Evolutionary conservation across 2,797 vertebrate genomes (phyloP), one percentile per base, ranked within the genome.

Genomic region (Thalassophryne amazonica): DNA sequence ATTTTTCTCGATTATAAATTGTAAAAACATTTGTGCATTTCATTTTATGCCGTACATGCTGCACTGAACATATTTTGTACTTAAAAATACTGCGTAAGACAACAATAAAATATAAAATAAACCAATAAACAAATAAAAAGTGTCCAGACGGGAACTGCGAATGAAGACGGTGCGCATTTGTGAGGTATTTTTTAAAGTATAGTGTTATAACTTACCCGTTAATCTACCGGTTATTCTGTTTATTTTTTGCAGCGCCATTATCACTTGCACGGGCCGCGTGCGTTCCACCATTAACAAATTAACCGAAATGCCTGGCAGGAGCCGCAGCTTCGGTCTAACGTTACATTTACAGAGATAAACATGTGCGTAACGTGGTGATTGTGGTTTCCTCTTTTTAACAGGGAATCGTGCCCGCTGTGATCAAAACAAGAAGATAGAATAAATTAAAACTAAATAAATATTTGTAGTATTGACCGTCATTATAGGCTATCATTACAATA

Each of bases 221-320:
- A 14, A 31, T 16, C 12, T 16, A 20, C 16, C 17, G 24, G 17
- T 36, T n/a, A 30, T 46, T 5, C 14, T 40, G 52, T 42, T 43
- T 56, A 63, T 48, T 43, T 57, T 65, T 69, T 59, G 21, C 58
- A 58, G 45, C 19, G 24, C 35, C 39, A 61, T 82, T 76, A 69
- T 68, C 75, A 61, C 76, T 39, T 48, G 38, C 28, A 6, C 30
- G 3, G 28, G 45, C 42, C 42, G n/a, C 51, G 34, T 46, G 58
- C 34, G 32, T 33, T 37, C 69, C 30, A 3, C 55, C 69, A 54
- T 74, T 53, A 79, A 73, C 76, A 78, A 71, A 77, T 56, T 16
- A 28, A 40, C 53, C 64, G 16, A 33, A 53, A 72, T 40, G 35
- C 42, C 27, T 22, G 42, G 25, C 7, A 20, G 40, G 49, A 43